A percentile compares a stretch with the other conserved stretches of the same genome.
phyloP scores from a whole-genome alignment of 2,888 invertebrate genomes.

The Pammene fasciana region DNA sequence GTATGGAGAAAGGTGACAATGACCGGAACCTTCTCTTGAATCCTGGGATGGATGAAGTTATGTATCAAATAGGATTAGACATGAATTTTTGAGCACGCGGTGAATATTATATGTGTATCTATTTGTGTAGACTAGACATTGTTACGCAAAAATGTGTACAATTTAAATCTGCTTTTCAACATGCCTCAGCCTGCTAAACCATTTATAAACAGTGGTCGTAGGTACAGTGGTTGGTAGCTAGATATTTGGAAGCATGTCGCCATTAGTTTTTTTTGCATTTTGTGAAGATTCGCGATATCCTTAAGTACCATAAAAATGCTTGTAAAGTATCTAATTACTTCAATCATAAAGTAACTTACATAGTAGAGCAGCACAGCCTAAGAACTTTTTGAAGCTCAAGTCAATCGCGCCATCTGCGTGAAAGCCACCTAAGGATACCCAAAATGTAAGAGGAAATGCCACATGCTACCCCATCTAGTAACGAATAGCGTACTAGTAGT shows the following conservation, averaged over 20 bases:
- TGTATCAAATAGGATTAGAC: conserved; percentile 83
- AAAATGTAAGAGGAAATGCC: too few species aligned
- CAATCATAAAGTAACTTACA: too few species aligned
- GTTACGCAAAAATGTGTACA: conserved; percentile 12
- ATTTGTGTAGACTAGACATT: conserved; percentile 23
- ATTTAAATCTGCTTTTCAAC: background rate
- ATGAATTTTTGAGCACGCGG: conserved; percentile 76
- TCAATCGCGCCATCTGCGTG: too few species aligned
- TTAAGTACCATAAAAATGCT: too few species aligned
- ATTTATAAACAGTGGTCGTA: conserved; percentile 7
- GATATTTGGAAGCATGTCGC: background rate
- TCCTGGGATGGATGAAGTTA: conserved; percentile 80
- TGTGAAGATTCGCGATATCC: too few species aligned
- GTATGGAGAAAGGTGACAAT: conserved; percentile 49
- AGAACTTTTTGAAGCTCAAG: too few species aligned
- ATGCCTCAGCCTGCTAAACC: background rate
- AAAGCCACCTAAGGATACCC: too few species aligned
- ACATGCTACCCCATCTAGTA: too few species aligned
- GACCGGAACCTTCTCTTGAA: conserved; percentile 51
- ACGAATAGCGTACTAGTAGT: too few species aligned
- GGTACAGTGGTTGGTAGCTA: background rate
- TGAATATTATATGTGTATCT: conserved; percentile 50
- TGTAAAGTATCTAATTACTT: too few species aligned
- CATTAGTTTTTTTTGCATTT: background rate
- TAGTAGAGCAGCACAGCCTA: too few species aligned